Evolutionary conservation across 2,113 vertebrate species (phyloP), one percentile per base, ranked within the genome.

Genomic region (Glaucidium brasilianum): DNA sequence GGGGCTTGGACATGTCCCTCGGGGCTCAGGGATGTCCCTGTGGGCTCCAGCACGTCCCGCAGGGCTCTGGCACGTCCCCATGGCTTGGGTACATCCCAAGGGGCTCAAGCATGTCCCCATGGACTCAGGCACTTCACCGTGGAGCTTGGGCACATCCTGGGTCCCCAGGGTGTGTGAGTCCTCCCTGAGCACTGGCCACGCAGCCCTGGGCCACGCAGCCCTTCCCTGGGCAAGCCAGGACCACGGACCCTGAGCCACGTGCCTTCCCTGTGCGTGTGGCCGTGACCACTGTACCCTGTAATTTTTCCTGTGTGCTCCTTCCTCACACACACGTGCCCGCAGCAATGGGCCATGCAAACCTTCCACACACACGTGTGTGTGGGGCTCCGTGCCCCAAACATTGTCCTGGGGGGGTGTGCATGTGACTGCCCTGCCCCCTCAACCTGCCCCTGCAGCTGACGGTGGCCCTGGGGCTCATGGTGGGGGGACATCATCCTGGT

Each of bases 291-390:
- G 45, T 20, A 15, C 8, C 56, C 58, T 2, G 6, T 4, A 17
- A 23, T 7, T 7, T 29, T 64, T 23, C 52, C 43, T 1, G 2
- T 49, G 64, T 3, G 15, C 79, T 6, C 2, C 9, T 45, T 20
- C 47, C 80, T 22, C 1, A 2, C 1, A 15, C 3, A 3, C 37
- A 2, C 10, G 8, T 2, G 1, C 32, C 50, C 11, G 3, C 47
- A 19, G 55, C 3, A 7, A 12, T 3, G 56, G 58, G 16, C 26
- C 14, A 8, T 23, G 69, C 34, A 25, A 45, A 13, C 32, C 37
- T 22, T 10, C 26, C 67, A 10, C 3, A 0, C 3, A 3, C 29
- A 3, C 2, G 0, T 6, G 6, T 29, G 23, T 10, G 9, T 5
- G 29, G 35, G 53, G 23, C 9, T 22, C 29, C 8, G 16, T 23